These are phyloP conservation scores for Rhynchotus rufescens DNA, from an alignment of 2,797 vertebrate genomes.

Conservation along the genomic window DNA sequence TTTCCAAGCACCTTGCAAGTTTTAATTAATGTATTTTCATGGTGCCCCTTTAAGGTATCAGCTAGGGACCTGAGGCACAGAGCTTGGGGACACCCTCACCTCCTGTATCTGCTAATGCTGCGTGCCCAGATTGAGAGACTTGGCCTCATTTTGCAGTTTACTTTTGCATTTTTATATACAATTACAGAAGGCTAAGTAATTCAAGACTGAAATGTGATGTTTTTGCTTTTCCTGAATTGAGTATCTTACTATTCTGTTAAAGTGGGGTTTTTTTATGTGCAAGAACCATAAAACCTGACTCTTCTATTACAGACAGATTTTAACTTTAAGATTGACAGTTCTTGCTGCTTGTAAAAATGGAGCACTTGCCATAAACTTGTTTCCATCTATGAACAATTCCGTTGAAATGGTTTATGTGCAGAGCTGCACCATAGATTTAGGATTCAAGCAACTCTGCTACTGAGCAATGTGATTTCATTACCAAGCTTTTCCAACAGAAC, in stretches of 20 bases:
- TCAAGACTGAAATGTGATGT: not conserved
- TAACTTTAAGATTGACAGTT: slow-evolving; percentile 44
- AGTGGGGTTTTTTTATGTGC: slow-evolving; percentile 27
- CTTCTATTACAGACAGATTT: not conserved
- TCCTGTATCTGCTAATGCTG: not conserved
- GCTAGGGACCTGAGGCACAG: not conserved
- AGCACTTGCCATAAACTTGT: slow-evolving; percentile 47
- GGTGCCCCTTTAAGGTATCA: slow-evolving; percentile 37
- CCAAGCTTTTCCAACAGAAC: slow-evolving; percentile 33
- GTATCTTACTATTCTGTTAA: not conserved
- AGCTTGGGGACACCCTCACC: not conserved
- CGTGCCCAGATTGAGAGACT: not conserved
- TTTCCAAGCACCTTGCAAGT: slow-evolving; percentile 67
- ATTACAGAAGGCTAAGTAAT: slow-evolving; percentile 2
- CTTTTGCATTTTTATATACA: slow-evolving; percentile 27
- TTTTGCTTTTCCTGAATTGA: slow-evolving; percentile 17
- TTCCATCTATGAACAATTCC: slow-evolving; percentile 27
- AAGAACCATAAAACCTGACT: not conserved
- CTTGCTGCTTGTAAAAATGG: slow-evolving; percentile 40
- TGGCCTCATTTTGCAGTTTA: not conserved
- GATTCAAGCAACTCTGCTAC: slow-evolving; percentile 9
- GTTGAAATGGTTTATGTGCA: slow-evolving; percentile 1
- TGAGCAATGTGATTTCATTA: slow-evolving; percentile 45
- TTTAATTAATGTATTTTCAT: slow-evolving; percentile 62
- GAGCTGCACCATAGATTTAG: not conserved